Base-by-base conservation (phyloP, 2,797 vertebrate genomes). In the Myiothlypis chrysogaster region DNA sequence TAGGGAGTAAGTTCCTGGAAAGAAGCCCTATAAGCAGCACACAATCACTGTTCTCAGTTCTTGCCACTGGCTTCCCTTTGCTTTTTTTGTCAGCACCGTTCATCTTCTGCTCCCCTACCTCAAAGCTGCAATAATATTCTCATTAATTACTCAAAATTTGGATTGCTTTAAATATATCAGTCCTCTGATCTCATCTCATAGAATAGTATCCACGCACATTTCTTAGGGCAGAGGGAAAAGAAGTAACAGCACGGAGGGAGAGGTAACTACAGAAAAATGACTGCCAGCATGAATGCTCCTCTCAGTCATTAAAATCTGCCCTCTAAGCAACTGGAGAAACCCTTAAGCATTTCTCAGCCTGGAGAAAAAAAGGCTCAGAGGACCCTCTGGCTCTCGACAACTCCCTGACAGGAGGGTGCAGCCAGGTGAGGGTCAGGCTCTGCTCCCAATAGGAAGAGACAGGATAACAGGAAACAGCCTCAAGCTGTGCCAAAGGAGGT, bases 171-270 rank as follows among this genome's bases (percentile, higher is more conserved):
- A 70, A 84, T 53, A 17, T 2, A 71, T 52, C 35, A 78, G 14
- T 68, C 14, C 30, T 71, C 44, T 39, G 30, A 60, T 37, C 7
- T 49, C 14, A 34, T 59, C 63, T 72, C 39, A 71, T 1, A 13
- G 24, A 35, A 68, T 2, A 2, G 0, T 27, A 49, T 19, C 41
- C 30, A 24, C 0, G 4, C 2, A 1, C 30, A 49, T 39, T 71
- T 28, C 49, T 39, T 19, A 56, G 8, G 17, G 18, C 22, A 72
- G 27, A n/a, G 22, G 2, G 24, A 68, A 85, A 43, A 49, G 27
- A 64, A 84, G 22, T 32, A 55, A 46, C 6, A 65, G 37, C 47
- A 49, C 5, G 17, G 13, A 56, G 32, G 34, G 56, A 78, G 34
- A 75, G 6, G 16, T 10, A 88, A 68, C 28, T 46, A 43, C 30